Percentiles rank a stretch among this genome's conserved stretches.
Conservation (phyloP, 2,888 invertebrate species). For the Drosophila testacea region DNA sequence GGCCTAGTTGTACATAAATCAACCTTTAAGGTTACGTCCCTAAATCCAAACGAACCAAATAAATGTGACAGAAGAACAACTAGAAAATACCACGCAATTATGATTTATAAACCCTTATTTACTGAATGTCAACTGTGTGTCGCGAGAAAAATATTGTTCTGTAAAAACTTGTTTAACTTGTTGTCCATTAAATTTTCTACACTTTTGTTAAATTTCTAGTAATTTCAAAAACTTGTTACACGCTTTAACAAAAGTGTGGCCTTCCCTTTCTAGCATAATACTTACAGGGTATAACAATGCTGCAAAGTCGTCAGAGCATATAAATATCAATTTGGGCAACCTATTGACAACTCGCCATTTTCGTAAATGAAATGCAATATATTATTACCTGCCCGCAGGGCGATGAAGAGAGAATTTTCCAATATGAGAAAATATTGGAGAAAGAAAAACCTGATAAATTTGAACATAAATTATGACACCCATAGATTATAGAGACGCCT, state of each 20-base stretch:
- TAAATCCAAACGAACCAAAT: background rate
- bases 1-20: constrained; percentile 49
- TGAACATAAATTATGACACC: constrained; percentile 33
- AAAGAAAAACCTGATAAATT: constrained; percentile 29
- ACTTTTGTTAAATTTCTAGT: too few species aligned
- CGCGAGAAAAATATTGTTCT: too few species aligned
- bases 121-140: too few species aligned
- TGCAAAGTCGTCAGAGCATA: constrained; percentile 25
- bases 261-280: too few species aligned
- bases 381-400: constrained; percentile 33
- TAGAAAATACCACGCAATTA: constrained; percentile 5
- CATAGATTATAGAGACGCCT: constrained; percentile 33
- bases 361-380: constrained; percentile 44
- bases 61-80: background rate
- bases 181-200: too few species aligned
- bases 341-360: constrained; percentile 45
- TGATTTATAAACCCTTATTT: too few species aligned
- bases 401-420: background rate
- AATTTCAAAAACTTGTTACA: background rate
- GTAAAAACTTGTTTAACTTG: too few species aligned
- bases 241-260: background rate
- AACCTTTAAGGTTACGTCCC: constrained; percentile 38
- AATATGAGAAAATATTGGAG: constrained; percentile 3
- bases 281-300: constrained; percentile 20
- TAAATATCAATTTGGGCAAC: constrained; percentile 59